Base-by-base conservation (phyloP, 1,140 invertebrate species). In the Drosophila ambigua region DNA sequence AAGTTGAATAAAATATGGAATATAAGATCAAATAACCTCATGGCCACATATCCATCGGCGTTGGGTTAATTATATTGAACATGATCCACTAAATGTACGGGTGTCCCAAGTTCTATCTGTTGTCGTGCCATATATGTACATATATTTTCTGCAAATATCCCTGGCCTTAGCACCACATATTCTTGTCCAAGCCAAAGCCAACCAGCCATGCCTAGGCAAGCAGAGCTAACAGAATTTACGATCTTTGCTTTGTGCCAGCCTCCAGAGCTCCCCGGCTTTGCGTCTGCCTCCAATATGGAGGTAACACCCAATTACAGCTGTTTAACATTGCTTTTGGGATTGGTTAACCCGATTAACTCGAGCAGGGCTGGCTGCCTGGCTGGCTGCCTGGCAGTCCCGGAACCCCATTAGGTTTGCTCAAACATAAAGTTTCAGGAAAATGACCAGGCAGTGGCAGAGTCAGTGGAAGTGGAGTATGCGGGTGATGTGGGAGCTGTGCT, bases 311-410 rank as follows among this genome's bases (percentile, higher is more conserved):
- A 73, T 57, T 73, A 72, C 71, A 54, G 35, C 59, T 57, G 69
- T 50, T 73, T 73, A 73, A 45, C 69, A 74, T 73, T 73, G 71
- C 59, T 73, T 72, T 45, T 55, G 71, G 69, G 59, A 55, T 73
- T 64, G 65, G 67, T 69, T 71, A 71, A 71, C 67, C 71, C 51
- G 39, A 64, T 73, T 73, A 73, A 71, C 41, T 35, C 44, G 46
- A 57, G 46, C 41, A 54, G 59, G 45, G 51, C 46, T 72, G n/a
- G 50, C 68, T 31, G 28, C 11, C 35, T 72, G n/a, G 50, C 68
- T 31, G 28, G 11, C 35, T 35, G 23, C n/a, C 51, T 41, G 31
- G 31, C 31, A 9, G 31, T 31, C 31, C 26, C 31, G 9, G 43
- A 50, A 68, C 53, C 31, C 65, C 51, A 69, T 69, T 69, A 69